These are phyloP conservation scores for Seira musarum DNA, from an alignment of 2,888 invertebrate genomes.

Conservation along the genomic window DNA sequence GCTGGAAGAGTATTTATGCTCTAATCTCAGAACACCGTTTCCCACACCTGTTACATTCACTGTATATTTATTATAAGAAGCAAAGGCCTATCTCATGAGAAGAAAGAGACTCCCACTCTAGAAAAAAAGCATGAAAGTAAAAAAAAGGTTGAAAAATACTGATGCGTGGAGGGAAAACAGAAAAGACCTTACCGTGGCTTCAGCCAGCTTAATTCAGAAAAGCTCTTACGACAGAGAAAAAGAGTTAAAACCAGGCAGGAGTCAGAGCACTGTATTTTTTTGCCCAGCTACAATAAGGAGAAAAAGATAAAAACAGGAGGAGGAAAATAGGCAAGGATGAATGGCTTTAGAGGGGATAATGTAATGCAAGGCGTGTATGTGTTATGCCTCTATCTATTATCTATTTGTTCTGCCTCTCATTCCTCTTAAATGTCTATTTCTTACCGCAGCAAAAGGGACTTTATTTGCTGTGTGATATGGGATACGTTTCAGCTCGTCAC, in stretches of 20 bases:
- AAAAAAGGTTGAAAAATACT: constrained; percentile 6
- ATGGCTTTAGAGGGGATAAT: constrained; percentile 31
- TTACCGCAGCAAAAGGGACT: constrained; percentile 12
- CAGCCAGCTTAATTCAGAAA: not conserved
- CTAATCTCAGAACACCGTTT: constrained; percentile 61
- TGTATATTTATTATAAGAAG: constrained; percentile 2
- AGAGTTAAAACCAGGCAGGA: not conserved
- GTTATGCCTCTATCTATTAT: constrained; percentile 5
- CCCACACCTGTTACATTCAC: constrained; percentile 64
- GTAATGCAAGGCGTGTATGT: constrained; percentile 13
- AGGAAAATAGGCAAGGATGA: constrained; percentile 27
- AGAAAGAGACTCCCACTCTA: not conserved
- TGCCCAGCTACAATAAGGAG: not conserved
- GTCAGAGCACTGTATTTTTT: not conserved
- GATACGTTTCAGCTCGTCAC: constrained; percentile 31
- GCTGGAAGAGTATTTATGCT: constrained; percentile 58
- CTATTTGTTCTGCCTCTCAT: constrained; percentile 10
- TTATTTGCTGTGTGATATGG: constrained; percentile 29
- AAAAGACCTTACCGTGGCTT: not conserved
- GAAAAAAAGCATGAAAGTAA: constrained; percentile 3
- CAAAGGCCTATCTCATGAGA: not conserved
- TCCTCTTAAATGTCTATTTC: not conserved
- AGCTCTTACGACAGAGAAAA: constrained; percentile 16
- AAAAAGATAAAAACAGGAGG: constrained; percentile 11
- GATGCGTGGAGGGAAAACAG: constrained; percentile 19